phyloP scores from a whole-genome alignment of 2,888 invertebrate species.

The Quadriops clusia region DNA sequence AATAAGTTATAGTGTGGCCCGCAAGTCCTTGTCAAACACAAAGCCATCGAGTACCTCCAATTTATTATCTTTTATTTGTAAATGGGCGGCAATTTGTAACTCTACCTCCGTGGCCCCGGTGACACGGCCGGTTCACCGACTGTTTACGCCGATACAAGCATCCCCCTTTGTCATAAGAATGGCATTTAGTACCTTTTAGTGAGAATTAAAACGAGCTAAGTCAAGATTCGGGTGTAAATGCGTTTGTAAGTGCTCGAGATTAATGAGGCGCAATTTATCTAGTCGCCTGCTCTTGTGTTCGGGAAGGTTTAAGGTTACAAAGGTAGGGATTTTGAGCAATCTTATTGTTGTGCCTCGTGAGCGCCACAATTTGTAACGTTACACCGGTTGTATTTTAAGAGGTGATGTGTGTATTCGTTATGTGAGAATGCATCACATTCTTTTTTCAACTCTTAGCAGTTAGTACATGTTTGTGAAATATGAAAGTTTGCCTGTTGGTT shows the following conservation, averaged over 20 bases:
- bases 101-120: conserved; percentile 23
- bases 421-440: too few species aligned
- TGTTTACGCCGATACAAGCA: conserved; percentile 26
- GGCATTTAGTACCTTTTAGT: conserved; percentile 30
- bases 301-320: too few species aligned
- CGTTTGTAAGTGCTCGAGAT: conserved; percentile 26
- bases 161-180: conserved; percentile 25
- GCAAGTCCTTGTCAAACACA: conserved; percentile 11
- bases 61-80: conserved; percentile 36
- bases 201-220: conserved; percentile 27
- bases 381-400: too few species aligned
- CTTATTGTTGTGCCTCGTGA: too few species aligned
- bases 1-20: conserved; percentile 27
- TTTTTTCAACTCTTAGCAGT: too few species aligned
- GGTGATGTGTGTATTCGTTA: too few species aligned
- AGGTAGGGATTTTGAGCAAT: too few species aligned
- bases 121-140: conserved; percentile 17
- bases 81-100: conserved; percentile 34
- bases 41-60: conserved; percentile 29
- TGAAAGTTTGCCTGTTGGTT: too few species aligned
- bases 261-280: conserved; percentile 34
- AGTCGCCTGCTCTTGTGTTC: conserved; percentile 14
- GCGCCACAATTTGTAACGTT: too few species aligned
- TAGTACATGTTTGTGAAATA: too few species aligned
- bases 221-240: conserved; percentile 24